Evolutionary conservation across 2,888 invertebrate species (phyloP).

Genomic region (Mimachlamys varia): DNA sequence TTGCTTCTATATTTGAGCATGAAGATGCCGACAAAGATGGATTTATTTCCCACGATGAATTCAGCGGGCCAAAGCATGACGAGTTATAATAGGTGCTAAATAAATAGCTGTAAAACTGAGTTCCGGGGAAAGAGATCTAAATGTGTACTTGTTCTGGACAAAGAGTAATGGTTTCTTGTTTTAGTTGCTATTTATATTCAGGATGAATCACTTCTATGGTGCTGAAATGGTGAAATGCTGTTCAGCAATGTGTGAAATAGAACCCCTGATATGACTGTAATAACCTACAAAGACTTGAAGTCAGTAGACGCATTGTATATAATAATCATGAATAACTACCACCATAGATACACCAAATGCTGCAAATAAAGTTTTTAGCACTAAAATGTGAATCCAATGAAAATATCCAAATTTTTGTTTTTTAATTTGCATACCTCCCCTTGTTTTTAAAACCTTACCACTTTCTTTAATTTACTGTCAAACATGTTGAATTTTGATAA

Average conservation of each 20-base stretch:
- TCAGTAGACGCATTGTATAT: too few species aligned
- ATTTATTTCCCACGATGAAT: slow-evolving; percentile 96
- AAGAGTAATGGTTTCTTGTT: neutral
- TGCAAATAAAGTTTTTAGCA: too few species aligned
- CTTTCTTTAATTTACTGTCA: neutral
- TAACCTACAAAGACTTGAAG: too few species aligned
- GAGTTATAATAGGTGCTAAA: slow-evolving; percentile 88
- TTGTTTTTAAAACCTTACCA: neutral
- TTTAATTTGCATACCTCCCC: too few species aligned
- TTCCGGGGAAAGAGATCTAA: neutral
- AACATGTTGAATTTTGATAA: too few species aligned
- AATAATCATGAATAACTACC: too few species aligned
- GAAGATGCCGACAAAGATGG: slow-evolving; percentile 98
- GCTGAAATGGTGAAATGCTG: neutral
- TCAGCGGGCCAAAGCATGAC: slow-evolving; percentile 98
- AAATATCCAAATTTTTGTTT: too few species aligned
- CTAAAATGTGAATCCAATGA: too few species aligned
- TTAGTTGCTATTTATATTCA: neutral
- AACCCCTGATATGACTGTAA: too few species aligned
- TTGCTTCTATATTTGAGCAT: slow-evolving; percentile 98
- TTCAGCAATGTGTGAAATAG: too few species aligned
- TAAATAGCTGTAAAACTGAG: neutral
- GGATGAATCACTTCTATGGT: neutral
- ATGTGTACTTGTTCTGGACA: neutral
- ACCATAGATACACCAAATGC: too few species aligned